These are phyloP conservation scores for Scrobipalpa costella DNA, from an alignment of 2,888 invertebrate species.

Conservation along the genomic window DNA sequence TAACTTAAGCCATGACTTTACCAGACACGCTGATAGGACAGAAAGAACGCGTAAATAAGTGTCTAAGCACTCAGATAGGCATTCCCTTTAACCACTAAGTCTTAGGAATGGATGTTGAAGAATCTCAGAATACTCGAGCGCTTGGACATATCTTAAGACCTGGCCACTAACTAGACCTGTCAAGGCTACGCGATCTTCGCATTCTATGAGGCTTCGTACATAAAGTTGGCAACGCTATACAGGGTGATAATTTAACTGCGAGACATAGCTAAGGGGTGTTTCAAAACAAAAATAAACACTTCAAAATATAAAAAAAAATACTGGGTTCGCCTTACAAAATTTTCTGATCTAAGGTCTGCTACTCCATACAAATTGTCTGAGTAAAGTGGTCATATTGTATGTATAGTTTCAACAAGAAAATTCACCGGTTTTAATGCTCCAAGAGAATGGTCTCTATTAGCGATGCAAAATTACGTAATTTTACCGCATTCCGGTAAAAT, in stretches of 20 bases:
- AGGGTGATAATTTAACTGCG: constrained; percentile 1
- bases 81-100: neutral
- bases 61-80: neutral
- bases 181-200: constrained; percentile 3
- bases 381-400: too few species aligned
- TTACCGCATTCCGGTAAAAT: too few species aligned
- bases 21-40: neutral
- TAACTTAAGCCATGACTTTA: neutral
- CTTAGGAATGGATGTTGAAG: neutral
- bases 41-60: neutral
- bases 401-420: too few species aligned
- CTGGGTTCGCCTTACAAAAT: too few species aligned
- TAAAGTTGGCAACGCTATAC: constrained; percentile 2
- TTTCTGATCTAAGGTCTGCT: too few species aligned
- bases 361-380: too few species aligned
- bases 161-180: constrained; percentile 5
- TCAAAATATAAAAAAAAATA: too few species aligned
- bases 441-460: too few species aligned
- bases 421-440: too few species aligned
- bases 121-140: neutral
- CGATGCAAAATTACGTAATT: too few species aligned
- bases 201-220: neutral
- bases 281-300: too few species aligned
- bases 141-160: neutral
- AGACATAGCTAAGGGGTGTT: too few species aligned